Conservation (phyloP, 2,888 invertebrate genomes). For the Fragum fragum region DNA sequence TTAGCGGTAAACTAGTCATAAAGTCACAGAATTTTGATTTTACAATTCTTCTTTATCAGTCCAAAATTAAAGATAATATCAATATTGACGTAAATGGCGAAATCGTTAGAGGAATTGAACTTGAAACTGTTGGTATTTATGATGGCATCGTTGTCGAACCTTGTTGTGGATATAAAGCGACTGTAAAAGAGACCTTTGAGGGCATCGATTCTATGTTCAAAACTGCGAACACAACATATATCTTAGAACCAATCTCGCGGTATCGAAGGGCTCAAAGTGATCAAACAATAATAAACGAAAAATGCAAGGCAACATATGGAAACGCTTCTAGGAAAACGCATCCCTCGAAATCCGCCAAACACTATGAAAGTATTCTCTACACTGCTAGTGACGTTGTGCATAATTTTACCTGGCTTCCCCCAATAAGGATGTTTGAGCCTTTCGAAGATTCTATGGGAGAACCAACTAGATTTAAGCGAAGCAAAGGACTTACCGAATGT, state of each 20-base stretch:
- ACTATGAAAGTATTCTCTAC: neutral
- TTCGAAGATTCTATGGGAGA: neutral
- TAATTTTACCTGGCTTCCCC: neutral
- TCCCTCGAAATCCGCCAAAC: too few species aligned
- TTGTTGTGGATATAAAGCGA: conserved; percentile 6
- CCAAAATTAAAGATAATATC: neutral
- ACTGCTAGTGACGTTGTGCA: neutral
- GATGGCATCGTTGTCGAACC: neutral
- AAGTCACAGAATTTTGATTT: neutral
- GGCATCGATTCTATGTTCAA: conserved; percentile 46
- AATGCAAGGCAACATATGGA: too few species aligned
- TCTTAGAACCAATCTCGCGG: conserved; percentile 47
- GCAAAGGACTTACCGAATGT: conserved; percentile 61
- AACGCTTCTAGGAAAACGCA: too few species aligned
- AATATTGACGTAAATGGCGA: neutral
- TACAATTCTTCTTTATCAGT: neutral
- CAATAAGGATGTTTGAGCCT: neutral
- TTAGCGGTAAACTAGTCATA: neutral
- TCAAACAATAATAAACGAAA: too few species aligned
- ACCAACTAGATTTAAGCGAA: conserved; percentile 25
- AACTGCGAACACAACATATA: conserved; percentile 33
- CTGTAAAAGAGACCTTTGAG: conserved; percentile 40
- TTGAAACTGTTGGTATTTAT: conserved; percentile 1
- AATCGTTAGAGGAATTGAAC: neutral
- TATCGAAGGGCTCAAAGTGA: neutral